phyloP scores from a whole-genome alignment of 2,113 vertebrate species.

The Vireo altiloquus region DNA sequence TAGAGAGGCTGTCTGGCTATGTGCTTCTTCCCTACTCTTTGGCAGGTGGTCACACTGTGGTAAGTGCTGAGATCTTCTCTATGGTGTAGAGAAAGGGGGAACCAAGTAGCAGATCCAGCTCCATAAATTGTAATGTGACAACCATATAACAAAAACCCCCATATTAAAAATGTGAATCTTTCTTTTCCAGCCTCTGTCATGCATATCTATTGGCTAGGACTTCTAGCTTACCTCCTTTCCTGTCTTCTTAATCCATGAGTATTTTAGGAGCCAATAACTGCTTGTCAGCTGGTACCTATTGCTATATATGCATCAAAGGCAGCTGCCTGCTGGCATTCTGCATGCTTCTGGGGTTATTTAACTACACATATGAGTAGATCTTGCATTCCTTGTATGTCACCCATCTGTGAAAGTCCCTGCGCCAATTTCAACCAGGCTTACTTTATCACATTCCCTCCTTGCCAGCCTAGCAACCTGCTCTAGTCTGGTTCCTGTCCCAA shows the following conservation, averaged over 20 bases:
- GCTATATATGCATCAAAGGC: conserved; percentile 48
- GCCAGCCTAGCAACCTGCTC: background rate
- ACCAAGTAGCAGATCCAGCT: background rate
- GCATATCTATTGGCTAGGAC: background rate
- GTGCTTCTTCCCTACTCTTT: background rate
- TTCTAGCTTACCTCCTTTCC: background rate
- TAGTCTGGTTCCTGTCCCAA: background rate
- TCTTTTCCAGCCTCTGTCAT: background rate
- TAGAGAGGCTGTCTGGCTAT: background rate
- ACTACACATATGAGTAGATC: background rate
- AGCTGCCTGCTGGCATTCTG: conserved; percentile 13
- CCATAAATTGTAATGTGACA: background rate
- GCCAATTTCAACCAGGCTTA: background rate
- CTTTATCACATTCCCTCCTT: background rate
- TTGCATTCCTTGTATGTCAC: conserved; percentile 25
- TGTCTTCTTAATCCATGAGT: background rate
- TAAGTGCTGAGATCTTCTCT: background rate
- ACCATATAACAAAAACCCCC: accelerated
- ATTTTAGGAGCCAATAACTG: conserved; percentile 41
- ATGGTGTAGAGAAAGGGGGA: background rate
- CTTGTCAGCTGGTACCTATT: conserved; percentile 36
- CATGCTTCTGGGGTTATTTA: conserved; percentile 38
- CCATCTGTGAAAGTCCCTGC: conserved; percentile 13
- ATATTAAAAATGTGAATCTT: background rate
- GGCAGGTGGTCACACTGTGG: background rate